phyloP scores from a whole-genome alignment of 2,797 vertebrate genomes.

The Centroberyx gerrardi region DNA sequence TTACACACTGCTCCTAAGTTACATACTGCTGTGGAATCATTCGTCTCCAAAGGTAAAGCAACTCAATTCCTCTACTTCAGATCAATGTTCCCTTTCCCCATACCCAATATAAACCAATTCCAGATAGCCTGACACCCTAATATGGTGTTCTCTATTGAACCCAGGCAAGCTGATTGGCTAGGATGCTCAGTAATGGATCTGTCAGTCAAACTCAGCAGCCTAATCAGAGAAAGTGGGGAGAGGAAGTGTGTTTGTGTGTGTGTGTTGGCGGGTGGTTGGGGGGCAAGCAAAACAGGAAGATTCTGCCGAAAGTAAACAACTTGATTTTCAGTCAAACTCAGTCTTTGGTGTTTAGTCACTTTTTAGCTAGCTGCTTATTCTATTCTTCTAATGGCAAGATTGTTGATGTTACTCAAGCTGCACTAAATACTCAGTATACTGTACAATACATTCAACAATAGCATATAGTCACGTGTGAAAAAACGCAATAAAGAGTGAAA shows the following conservation, averaged over 20 bases:
- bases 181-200: constrained; percentile 1
- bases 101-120: constrained; percentile 11
- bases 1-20: not conserved
- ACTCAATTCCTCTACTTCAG: not conserved
- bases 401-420: too few species aligned
- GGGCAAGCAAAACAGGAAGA: too few species aligned
- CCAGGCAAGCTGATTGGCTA: not conserved
- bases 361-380: too few species aligned
- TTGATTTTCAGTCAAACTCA: too few species aligned
- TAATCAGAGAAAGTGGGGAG: constrained; percentile 1
- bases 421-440: too few species aligned
- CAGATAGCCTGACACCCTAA: not conserved
- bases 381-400: too few species aligned
- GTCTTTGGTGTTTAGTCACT: too few species aligned
- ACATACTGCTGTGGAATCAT: not conserved
- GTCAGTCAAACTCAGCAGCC: constrained; percentile 10
- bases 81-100: not conserved
- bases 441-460: too few species aligned
- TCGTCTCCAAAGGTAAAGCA: not conserved
- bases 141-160: not conserved
- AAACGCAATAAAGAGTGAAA: too few species aligned
- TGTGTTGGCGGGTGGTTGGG: not conserved
- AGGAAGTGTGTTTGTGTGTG: constrained; percentile 2
- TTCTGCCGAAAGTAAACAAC: not conserved
- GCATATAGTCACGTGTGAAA: too few species aligned